These are phyloP conservation scores for Meiosimyza platycephala DNA, from an alignment of 2,888 invertebrate species.

Conservation along the genomic window DNA sequence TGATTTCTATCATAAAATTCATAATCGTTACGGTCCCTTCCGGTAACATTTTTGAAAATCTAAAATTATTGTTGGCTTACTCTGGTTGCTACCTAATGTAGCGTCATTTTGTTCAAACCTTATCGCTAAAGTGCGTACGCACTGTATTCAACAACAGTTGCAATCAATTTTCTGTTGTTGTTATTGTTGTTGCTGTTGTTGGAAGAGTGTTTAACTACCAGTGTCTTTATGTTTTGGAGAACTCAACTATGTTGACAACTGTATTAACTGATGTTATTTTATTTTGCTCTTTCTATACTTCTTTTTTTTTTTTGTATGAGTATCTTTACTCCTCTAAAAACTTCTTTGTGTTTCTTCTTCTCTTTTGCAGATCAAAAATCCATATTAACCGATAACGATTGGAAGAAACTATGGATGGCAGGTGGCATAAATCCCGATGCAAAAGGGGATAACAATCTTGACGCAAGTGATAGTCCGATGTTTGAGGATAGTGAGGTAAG, in stretches of 20 bases:
- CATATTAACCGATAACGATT: slow-evolving; percentile 68
- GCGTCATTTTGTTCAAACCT: background rate
- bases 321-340: too few relatives aligned
- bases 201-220: too few relatives aligned
- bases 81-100: too few relatives aligned
- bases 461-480: slow-evolving; percentile 67
- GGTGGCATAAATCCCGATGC: slow-evolving; percentile 65
- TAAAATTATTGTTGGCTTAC: too few relatives aligned
- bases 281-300: slow-evolving; percentile 26
- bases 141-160: too few relatives aligned
- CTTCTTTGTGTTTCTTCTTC: slow-evolving; percentile 31
- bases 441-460: slow-evolving; percentile 67
- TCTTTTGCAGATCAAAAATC: slow-evolving; percentile 67
- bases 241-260: slow-evolving; percentile 16
- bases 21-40: too few relatives aligned
- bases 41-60: too few relatives aligned
- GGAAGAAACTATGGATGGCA: slow-evolving; percentile 68
- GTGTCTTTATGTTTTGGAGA: too few relatives aligned
- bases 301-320: background rate
- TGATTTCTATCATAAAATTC: too few relatives aligned
- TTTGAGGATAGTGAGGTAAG: slow-evolving; percentile 68
- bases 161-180: too few relatives aligned
- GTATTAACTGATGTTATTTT: slow-evolving; percentile 25
- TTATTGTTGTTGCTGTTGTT: too few relatives aligned
- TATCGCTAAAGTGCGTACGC: background rate